A percentile compares a stretch with the other conserved stretches of the same genome.
Evolutionary conservation across 2,797 vertebrate genomes (phyloP).

Genomic region (Ciconia nigra): DNA sequence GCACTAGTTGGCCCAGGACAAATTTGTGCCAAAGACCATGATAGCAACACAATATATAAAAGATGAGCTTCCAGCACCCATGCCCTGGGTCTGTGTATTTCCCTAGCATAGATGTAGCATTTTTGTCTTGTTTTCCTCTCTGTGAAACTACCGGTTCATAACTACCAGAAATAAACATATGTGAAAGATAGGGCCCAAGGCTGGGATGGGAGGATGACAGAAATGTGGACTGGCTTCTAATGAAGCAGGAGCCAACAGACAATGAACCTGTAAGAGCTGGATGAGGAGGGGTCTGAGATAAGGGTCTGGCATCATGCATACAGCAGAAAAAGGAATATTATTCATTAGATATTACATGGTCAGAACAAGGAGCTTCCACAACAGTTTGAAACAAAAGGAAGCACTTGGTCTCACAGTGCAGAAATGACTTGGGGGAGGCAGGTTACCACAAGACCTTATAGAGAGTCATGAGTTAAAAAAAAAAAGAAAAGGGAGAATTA

Average conservation of each 20-base stretch:
- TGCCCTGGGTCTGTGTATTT: neutral
- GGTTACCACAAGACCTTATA: neutral
- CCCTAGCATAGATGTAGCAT: neutral
- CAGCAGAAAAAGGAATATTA: neutral
- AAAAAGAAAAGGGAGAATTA: neutral
- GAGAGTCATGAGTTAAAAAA: neutral
- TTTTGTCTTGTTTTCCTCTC: neutral
- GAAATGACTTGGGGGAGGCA: neutral
- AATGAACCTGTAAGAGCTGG: neutral
- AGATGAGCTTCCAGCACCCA: neutral
- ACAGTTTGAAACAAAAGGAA: neutral
- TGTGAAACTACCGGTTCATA: neutral
- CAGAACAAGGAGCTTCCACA: neutral
- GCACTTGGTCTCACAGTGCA: neutral
- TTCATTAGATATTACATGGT: neutral
- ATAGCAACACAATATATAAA: neutral
- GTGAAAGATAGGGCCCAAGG: neutral
- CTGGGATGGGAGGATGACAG: neutral
- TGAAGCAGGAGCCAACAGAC: neutral
- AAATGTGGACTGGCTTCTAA: neutral
- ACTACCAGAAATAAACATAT: neutral
- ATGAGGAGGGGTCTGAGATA: neutral
- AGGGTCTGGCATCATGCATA: neutral
- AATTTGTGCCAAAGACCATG: neutral
- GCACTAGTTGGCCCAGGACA: neutral